These are phyloP conservation scores for Cettia cetti DNA, from an alignment of 2,113 vertebrate genomes.

Conservation along the genomic window DNA sequence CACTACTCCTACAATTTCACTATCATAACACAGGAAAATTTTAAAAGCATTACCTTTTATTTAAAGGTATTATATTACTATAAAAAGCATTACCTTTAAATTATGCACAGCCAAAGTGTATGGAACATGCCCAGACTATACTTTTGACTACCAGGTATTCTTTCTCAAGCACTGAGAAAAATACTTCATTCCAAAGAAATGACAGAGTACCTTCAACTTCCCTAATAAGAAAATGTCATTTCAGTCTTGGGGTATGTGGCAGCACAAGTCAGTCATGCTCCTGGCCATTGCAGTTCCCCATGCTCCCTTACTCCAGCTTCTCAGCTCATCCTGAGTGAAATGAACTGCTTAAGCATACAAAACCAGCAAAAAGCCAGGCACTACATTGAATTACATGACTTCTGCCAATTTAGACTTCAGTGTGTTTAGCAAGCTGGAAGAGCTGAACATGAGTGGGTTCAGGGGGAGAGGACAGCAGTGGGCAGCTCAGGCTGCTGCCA, in stretches of 20 bases:
- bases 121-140: not conserved
- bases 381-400: not conserved
- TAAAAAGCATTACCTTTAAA: not conserved
- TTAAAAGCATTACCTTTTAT: not conserved
- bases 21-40: not conserved
- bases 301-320: not conserved
- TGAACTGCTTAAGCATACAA: not conserved
- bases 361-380: not conserved
- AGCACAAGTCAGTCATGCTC: not conserved
- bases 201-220: not conserved
- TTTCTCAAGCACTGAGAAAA: not conserved
- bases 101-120: not conserved
- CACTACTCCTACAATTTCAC: not conserved
- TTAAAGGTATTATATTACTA: not conserved
- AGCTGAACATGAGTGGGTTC: fast-evolving
- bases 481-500: not conserved
- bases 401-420: not conserved
- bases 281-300: not conserved
- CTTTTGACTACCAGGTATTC: not conserved
- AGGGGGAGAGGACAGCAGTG: fast-evolving
- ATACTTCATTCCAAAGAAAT: not conserved
- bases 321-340: too few species aligned
- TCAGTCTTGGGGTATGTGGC: not conserved
- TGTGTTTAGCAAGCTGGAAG: not conserved
- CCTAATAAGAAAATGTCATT: not conserved